Evolutionary conservation across 1,140 invertebrate genomes (phyloP).

Genomic region (Heliconius himera): DNA sequence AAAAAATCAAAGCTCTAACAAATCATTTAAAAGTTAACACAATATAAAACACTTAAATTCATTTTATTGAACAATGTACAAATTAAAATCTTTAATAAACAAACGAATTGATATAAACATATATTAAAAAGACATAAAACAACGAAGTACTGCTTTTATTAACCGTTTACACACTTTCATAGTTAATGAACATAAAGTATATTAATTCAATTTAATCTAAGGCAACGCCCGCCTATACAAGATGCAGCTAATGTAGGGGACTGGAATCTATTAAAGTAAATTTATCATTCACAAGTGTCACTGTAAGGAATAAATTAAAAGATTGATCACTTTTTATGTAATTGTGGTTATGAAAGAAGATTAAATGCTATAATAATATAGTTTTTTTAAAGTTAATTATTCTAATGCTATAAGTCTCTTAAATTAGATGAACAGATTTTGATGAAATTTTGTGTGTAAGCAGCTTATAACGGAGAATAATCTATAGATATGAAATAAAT

Average conservation of each 20-base stretch:
- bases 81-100: constrained; percentile 1
- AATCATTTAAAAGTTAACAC: neutral
- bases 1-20: neutral
- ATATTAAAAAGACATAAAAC: constrained; percentile 14
- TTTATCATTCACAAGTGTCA: constrained; percentile 55
- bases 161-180: constrained; percentile 27
- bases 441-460: neutral
- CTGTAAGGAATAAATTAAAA: constrained; percentile 51
- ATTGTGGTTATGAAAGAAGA: neutral
- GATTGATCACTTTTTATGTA: constrained; percentile 55
- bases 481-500: neutral
- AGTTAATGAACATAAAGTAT: constrained; percentile 45
- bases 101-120: neutral
- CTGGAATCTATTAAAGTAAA: constrained; percentile 66
- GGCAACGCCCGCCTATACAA: constrained; percentile 21
- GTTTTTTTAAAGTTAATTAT: neutral
- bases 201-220: constrained; percentile 56
- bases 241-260: constrained; percentile 33
- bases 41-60: neutral
- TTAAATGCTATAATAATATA: neutral
- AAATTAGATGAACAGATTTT: neutral
- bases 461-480: neutral
- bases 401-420: neutral
- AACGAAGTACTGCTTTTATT: neutral
- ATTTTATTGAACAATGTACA: neutral